phyloP scores from a whole-genome alignment of 1,140 invertebrate species.

The Zaprionus kolodkinae region DNA sequence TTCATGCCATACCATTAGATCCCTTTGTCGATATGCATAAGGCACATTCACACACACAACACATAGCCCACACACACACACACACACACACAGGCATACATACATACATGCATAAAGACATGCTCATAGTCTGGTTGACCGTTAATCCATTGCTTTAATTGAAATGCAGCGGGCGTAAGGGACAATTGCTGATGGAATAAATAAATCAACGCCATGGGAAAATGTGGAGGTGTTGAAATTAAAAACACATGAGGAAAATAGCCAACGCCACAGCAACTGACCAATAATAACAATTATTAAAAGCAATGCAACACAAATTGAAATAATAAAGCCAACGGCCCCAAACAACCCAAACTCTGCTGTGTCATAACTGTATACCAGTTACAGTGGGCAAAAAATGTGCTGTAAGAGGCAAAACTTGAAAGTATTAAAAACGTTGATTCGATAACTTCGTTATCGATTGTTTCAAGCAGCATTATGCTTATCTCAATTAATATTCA shows the following conservation, averaged over 20 bases:
- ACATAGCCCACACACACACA: neutral
- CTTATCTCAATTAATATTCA: no score
- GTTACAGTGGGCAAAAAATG: slow-evolving; percentile 34
- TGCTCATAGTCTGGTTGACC: slow-evolving; percentile 2
- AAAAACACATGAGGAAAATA: slow-evolving; percentile 60
- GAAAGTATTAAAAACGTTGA: no score
- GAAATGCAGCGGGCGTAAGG: slow-evolving; percentile 33
- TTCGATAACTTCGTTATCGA: no score
- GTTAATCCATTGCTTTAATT: slow-evolving; percentile 50
- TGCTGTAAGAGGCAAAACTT: neutral
- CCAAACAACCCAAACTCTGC: slow-evolving; percentile 17
- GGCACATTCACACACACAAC: neutral
- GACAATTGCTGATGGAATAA: slow-evolving; percentile 38
- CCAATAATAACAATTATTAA: slow-evolving; percentile 79
- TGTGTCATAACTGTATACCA: slow-evolving; percentile 30
- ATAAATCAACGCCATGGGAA: slow-evolving; percentile 39
- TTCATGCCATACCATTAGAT: slow-evolving; percentile 9
- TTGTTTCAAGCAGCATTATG: no score
- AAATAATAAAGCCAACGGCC: slow-evolving; percentile 69
- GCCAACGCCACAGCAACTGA: slow-evolving; percentile 36
- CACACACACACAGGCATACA: neutral
- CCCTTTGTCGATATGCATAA: slow-evolving; percentile 5
- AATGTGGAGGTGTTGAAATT: slow-evolving; percentile 56
- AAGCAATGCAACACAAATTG: slow-evolving; percentile 77
- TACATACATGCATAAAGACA: neutral